A percentile compares a stretch with the other conserved stretches of the same genome.
phyloP scores from a whole-genome alignment of 1,140 invertebrate species.

The Aphaenogaster ashmeadi region DNA sequence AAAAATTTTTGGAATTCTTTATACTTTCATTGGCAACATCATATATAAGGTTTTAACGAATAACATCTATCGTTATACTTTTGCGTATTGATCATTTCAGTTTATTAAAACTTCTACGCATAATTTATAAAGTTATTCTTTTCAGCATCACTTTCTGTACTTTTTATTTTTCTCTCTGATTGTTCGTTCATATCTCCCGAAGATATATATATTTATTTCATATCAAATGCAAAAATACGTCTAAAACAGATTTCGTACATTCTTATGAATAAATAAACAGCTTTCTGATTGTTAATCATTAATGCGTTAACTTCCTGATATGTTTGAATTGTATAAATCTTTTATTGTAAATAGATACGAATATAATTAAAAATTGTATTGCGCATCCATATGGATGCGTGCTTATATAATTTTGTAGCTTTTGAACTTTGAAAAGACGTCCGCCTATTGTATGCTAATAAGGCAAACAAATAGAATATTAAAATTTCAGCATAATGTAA shows the following conservation, averaged over 20 bases:
- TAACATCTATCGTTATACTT: neutral
- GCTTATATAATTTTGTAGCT: neutral
- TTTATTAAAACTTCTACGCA: neutral
- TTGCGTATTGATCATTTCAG: neutral
- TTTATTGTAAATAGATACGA: neutral
- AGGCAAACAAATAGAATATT: neutral
- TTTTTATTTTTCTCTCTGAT: neutral
- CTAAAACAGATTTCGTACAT: no score
- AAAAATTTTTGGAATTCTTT: no score
- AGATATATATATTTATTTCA: no score
- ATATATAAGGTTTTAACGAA: neutral
- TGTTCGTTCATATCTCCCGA: neutral
- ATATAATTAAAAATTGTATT: slow-evolving; percentile 7
- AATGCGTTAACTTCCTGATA: neutral
- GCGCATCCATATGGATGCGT: neutral
- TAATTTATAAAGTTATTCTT: neutral
- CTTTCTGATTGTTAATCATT: neutral
- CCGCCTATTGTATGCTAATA: neutral
- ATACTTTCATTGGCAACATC: neutral
- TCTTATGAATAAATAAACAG: neutral
- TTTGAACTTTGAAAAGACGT: neutral
- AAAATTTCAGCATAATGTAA: neutral
- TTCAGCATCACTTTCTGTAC: neutral
- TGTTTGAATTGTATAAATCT: neutral
- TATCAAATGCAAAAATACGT: neutral